These are phyloP conservation scores for Marronus borbonicus DNA, from an alignment of 2,888 invertebrate species.

Conservation along the genomic window DNA sequence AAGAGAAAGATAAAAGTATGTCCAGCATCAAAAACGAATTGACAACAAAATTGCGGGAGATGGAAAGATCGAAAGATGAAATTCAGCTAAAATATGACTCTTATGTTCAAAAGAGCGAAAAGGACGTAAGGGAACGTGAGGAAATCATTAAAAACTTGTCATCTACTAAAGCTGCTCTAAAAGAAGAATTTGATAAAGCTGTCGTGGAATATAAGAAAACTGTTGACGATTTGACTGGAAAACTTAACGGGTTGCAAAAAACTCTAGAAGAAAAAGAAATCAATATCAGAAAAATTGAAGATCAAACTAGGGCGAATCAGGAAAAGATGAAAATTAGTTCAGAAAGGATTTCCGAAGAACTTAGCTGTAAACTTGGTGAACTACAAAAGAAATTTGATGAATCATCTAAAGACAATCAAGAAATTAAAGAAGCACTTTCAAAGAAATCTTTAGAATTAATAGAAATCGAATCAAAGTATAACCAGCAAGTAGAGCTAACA, in stretches of 20 bases:
- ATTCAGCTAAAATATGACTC: constrained; percentile 58
- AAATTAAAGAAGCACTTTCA: constrained; percentile 57
- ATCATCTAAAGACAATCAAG: constrained; percentile 54
- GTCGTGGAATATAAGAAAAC: constrained; percentile 65
- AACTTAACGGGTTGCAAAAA: constrained; percentile 63
- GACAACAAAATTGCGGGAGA: constrained; percentile 60
- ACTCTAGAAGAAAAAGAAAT: constrained; percentile 71
- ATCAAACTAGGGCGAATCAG: constrained; percentile 64
- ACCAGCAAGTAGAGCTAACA: constrained; percentile 69
- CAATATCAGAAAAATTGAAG: constrained; percentile 70
- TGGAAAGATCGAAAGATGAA: constrained; percentile 57
- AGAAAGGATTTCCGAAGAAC: constrained; percentile 71
- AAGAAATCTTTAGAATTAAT: constrained; percentile 59
- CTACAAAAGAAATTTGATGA: constrained; percentile 55
- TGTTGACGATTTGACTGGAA: constrained; percentile 60
- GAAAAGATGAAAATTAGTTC: constrained; percentile 67
- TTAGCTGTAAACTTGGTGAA: constrained; percentile 55
- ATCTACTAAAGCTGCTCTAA: constrained; percentile 66
- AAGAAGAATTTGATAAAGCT: constrained; percentile 68
- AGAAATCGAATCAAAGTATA: constrained; percentile 64
- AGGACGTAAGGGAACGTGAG: constrained; percentile 68
- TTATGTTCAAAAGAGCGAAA: constrained; percentile 59
- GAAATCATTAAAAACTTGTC: constrained; percentile 62
- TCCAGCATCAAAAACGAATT: constrained; percentile 59
- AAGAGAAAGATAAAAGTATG: constrained; percentile 61